Evolutionary conservation across 2,113 vertebrate genomes (phyloP), one percentile per base, ranked within the genome.

Genomic region (Nematolebias whitei): DNA sequence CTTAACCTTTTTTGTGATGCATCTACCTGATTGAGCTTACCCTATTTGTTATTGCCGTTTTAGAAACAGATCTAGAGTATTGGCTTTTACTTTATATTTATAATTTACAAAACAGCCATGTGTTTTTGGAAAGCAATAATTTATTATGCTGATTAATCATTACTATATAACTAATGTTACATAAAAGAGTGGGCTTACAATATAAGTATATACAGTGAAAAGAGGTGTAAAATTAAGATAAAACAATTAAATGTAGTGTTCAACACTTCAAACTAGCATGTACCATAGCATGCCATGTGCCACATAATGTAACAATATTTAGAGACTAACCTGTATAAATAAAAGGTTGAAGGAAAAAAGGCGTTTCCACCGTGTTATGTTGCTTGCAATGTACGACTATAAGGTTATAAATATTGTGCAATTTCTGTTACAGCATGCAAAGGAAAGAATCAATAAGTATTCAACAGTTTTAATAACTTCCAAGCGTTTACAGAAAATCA

Each of bases 381-480:
- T 65, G 7, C 15, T 10, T 60, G 50, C 44, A 71, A 57, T 29
- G 57, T 18, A 60, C 1, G 4, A 44, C 24, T 7, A 40, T 29
- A 26, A 5, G 1, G 16, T 39, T 47, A 12, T 49, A 24, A 24
- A 32, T 32, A n/a, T n/a, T n/a, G n/a, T n/a, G n/a, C 60, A 52
- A 68, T 50, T 63, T 51, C 24, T 64, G n/a, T 64, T 19, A 72
- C n/a, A 71, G 53, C 63, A 80, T 68, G 62, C 43, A 24, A 78
- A 49, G 44, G 40, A 78, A 82, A 67, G 53, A 47, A 13, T 26
- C 12, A 18, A 38, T 2, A 62, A 43, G 57, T 74, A 52, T 40
- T 56, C 5, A 68, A 48, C 6, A 13, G 15, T 55, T 90, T 85
- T 86, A 85, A 85, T 88, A 59, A 62, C 55, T 47, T 79, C 80